phyloP scores from a whole-genome alignment of 64 coral and sea anemone species.

The Porites lutea region DNA sequence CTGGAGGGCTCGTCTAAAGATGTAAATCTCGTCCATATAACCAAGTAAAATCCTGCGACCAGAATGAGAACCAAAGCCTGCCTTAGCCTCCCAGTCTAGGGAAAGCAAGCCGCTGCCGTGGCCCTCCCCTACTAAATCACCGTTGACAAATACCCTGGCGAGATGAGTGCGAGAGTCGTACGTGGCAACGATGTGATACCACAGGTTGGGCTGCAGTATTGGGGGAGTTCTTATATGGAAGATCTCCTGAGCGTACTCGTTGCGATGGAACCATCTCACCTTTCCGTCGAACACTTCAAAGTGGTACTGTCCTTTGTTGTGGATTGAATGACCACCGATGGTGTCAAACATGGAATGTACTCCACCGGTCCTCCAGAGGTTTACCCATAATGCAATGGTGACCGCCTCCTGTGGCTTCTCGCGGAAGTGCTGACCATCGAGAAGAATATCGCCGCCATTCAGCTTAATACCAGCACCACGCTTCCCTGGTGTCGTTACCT shows the following conservation, averaged over 20 bases:
- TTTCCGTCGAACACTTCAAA: constrained; percentile 79
- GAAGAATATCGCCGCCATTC: constrained; percentile 70
- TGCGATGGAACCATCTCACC: constrained; percentile 83
- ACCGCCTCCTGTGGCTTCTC: constrained; percentile 79
- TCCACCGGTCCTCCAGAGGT: constrained; percentile 75
- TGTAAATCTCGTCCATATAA: constrained; percentile 91
- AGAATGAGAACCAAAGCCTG: constrained; percentile 82
- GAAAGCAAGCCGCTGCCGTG: constrained; percentile 84
- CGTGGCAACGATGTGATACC: constrained; percentile 95
- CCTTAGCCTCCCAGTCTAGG: constrained; percentile 70
- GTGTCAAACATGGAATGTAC: constrained; percentile 79
- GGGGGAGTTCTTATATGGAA: constrained; percentile 75
- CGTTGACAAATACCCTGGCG: constrained; percentile 84
- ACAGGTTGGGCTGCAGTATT: constrained; percentile 65
- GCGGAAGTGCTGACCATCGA: constrained; percentile 82
- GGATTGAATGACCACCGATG: constrained; percentile 28
- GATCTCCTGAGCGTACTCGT: constrained; percentile 58
- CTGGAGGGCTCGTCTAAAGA: constrained; percentile 76
- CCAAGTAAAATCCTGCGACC: constrained; percentile 74
- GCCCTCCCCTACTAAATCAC: constrained; percentile 59
- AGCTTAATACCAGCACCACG: constrained; percentile 63
- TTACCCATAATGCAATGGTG: constrained; percentile 90
- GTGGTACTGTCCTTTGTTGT: constrained; percentile 66
- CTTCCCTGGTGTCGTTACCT: constrained; percentile 18
- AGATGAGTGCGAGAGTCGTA: constrained; percentile 76